phyloP scores from a whole-genome alignment of 2,113 vertebrate species.

The Dinomys branickii region DNA sequence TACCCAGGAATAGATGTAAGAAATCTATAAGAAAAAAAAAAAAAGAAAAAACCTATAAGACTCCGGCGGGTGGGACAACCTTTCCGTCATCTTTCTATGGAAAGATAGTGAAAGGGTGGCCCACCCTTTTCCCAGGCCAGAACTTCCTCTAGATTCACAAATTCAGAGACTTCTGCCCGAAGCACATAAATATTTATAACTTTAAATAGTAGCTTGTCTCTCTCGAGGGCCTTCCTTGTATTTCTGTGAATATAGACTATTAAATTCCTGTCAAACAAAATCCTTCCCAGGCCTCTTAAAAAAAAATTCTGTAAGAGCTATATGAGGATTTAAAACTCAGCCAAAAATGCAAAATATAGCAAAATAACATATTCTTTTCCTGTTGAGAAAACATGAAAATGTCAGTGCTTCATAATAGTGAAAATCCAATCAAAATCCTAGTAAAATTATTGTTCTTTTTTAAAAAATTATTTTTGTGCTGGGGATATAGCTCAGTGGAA shows the following conservation, averaged over 20 bases:
- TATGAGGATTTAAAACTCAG: neutral
- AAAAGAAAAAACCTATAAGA: neutral
- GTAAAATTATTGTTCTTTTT: neutral
- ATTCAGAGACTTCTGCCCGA: neutral
- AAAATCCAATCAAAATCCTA: slow-evolving; percentile 7
- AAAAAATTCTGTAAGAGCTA: neutral
- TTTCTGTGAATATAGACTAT: neutral
- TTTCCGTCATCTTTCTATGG: neutral
- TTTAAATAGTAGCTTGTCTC: neutral
- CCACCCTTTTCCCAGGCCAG: neutral
- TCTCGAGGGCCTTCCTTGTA: neutral
- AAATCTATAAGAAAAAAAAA: neutral
- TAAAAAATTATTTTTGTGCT: neutral
- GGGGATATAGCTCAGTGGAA: too few species aligned
- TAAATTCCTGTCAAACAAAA: neutral
- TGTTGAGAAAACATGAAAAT: slow-evolving; percentile 25
- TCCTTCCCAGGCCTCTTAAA: neutral
- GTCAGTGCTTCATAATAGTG: neutral
- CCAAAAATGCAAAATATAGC: neutral
- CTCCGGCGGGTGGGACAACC: neutral
- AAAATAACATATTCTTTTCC: neutral
- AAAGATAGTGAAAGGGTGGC: too few species aligned
- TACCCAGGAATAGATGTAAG: neutral
- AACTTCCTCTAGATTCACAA: neutral
- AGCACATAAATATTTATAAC: neutral